Conservation (phyloP, 2,888 invertebrate genomes). For the Sylvicola fuscatus region DNA sequence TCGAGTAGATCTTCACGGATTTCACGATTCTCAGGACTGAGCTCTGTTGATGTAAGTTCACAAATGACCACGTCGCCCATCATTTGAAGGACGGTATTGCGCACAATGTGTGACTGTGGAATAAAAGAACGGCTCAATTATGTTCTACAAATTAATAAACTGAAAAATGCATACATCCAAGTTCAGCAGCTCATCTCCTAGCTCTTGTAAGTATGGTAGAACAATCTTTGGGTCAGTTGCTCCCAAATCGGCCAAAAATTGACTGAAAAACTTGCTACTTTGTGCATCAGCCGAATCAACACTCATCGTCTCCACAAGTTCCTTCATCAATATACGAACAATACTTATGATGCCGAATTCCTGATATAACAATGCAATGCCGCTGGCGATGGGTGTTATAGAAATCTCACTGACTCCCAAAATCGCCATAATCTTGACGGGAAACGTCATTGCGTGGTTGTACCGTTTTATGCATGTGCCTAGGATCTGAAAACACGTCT, state of each 20-base stretch:
- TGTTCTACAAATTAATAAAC: background rate
- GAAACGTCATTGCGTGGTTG: slow-evolving; percentile 61
- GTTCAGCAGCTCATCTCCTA: slow-evolving; percentile 21
- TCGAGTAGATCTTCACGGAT: slow-evolving; percentile 63
- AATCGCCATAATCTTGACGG: slow-evolving; percentile 46
- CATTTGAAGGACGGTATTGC: slow-evolving; percentile 67
- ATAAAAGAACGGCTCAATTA: slow-evolving; percentile 6
- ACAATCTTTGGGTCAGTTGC: slow-evolving; percentile 19
- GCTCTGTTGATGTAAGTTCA: slow-evolving; percentile 50
- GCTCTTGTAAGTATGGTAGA: slow-evolving; percentile 21
- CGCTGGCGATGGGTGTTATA: slow-evolving; percentile 17
- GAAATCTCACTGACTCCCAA: slow-evolving; percentile 19
- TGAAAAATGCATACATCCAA: slow-evolving; percentile 10
- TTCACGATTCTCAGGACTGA: slow-evolving; percentile 41
- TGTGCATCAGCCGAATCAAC: slow-evolving; percentile 17
- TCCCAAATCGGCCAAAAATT: slow-evolving; percentile 21
- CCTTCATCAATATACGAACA: slow-evolving; percentile 20
- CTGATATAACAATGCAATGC: slow-evolving; percentile 18
- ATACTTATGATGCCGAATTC: slow-evolving; percentile 21
- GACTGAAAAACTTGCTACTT: slow-evolving; percentile 20
- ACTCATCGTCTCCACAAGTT: slow-evolving; percentile 19
- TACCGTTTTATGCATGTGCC: slow-evolving; percentile 64
- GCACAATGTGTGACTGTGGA: slow-evolving; percentile 38
- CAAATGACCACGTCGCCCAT: slow-evolving; percentile 58
- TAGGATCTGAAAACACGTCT: slow-evolving; percentile 57